Conservation (phyloP, 1,140 invertebrate genomes). For the Euwallacea fornicatus region DNA sequence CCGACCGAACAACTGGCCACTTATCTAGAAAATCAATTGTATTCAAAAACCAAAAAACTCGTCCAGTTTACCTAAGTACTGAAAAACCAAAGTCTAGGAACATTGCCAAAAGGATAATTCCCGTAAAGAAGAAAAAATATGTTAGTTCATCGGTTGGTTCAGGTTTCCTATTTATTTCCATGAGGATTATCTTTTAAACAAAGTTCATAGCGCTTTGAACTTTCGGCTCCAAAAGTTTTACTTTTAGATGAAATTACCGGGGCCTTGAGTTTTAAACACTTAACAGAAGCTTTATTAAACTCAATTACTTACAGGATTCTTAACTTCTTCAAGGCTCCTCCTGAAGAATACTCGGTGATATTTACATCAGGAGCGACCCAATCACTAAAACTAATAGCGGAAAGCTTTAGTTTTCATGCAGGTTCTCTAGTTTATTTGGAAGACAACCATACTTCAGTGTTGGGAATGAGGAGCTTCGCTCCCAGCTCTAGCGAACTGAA, state of each 20-base stretch:
- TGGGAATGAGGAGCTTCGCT: constrained; percentile 66
- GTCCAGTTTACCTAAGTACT: background rate
- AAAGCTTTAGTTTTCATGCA: constrained; percentile 66
- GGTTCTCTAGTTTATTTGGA: constrained; percentile 79
- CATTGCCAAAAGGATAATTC: too few relatives aligned
- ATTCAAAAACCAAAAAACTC: background rate
- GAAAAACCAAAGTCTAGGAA: background rate
- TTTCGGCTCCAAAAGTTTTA: too few relatives aligned
- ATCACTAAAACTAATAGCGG: constrained; percentile 79
- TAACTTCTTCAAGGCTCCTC: constrained; percentile 79
- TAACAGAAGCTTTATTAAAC: too few relatives aligned
- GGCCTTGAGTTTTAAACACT: too few relatives aligned
- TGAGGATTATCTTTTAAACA: too few relatives aligned
- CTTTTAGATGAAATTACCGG: too few relatives aligned
- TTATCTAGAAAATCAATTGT: background rate
- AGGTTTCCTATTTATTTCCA: too few relatives aligned
- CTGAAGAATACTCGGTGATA: constrained; percentile 81
- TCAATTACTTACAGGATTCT: constrained; percentile 66
- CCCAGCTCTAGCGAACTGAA: constrained; percentile 44
- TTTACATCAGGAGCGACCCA: constrained; percentile 91
- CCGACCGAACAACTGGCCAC: too few relatives aligned
- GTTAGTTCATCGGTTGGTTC: too few relatives aligned
- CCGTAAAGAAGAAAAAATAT: too few relatives aligned
- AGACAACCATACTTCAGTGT: constrained; percentile 94
- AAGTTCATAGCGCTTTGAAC: too few relatives aligned